phyloP scores from a whole-genome alignment of 2,888 invertebrate genomes.

The Drosophila limbata region DNA sequence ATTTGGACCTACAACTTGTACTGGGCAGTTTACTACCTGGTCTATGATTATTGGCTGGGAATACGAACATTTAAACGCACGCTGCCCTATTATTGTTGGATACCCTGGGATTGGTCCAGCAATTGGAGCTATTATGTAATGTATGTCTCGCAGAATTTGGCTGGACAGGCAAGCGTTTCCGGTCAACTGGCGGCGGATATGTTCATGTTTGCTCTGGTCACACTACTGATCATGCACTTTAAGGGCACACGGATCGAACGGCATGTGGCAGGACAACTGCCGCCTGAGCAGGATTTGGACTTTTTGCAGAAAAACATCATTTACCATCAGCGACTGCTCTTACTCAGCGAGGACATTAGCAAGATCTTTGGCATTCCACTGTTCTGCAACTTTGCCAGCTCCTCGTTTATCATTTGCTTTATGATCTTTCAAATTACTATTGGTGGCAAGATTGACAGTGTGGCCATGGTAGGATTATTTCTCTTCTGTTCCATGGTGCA shows the following conservation, averaged over 20 bases:
- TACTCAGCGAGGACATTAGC: conserved; percentile 65
- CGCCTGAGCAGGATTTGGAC: conserved; percentile 39
- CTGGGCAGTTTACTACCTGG: conserved; percentile 64
- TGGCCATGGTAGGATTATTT: conserved; percentile 76
- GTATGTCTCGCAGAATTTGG: conserved; percentile 71
- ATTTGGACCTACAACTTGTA: conserved; percentile 82
- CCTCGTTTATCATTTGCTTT: conserved; percentile 82
- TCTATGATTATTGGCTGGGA: conserved; percentile 66
- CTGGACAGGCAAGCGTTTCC: conserved; percentile 72
- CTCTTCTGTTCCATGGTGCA: conserved; percentile 79
- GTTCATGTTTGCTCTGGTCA: conserved; percentile 76
- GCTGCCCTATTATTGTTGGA: conserved; percentile 76
- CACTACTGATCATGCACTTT: conserved; percentile 83
- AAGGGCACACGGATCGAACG: conserved; percentile 53
- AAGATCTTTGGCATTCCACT: conserved; percentile 79
- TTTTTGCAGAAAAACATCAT: conserved; percentile 58
- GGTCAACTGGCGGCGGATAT: conserved; percentile 80
- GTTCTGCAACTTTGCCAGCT: conserved; percentile 78
- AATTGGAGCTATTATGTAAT: conserved; percentile 70
- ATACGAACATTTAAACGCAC: conserved; percentile 51
- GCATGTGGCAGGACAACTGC: conserved; percentile 44
- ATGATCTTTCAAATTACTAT: conserved; percentile 82
- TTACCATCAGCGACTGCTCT: conserved; percentile 69
- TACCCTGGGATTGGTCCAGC: conserved; percentile 77
- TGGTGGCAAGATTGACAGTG: conserved; percentile 64